These are phyloP conservation scores for Baronia brevicornis DNA, from an alignment of 2,888 invertebrate genomes.

Conservation along the genomic window DNA sequence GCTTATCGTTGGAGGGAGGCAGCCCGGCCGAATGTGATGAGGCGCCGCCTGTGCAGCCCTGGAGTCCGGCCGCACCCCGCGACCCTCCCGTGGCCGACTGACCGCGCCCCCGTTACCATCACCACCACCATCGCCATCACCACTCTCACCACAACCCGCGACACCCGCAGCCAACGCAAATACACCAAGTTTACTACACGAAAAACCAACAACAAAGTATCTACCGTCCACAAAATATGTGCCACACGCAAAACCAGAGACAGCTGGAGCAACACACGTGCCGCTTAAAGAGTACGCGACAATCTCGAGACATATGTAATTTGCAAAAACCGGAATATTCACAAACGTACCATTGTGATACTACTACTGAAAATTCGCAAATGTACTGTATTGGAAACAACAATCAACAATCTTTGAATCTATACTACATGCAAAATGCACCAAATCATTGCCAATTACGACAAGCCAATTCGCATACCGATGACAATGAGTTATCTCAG, in stretches of 20 bases:
- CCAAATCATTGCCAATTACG: no score
- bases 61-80: constrained; percentile 38
- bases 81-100: constrained; percentile 19
- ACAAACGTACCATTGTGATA: no score
- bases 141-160: constrained; percentile 15
- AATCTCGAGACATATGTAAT: not conserved
- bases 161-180: constrained; percentile 6
- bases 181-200: no score
- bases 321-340: no score
- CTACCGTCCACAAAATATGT: not conserved
- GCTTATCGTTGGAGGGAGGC: constrained; percentile 44
- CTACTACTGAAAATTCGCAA: no score
- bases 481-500: no score
- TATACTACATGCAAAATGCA: not conserved
- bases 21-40: constrained; percentile 22
- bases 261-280: not conserved
- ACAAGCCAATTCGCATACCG: no score
- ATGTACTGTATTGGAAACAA: no score
- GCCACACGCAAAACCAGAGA: not conserved
- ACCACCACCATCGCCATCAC: constrained; percentile 15
- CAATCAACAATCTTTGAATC: not conserved
- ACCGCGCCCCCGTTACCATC: constrained; percentile 12
- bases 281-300: not conserved
- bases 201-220: no score
- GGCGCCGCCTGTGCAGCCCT: constrained; percentile 52